Percentiles rank a stretch among this genome's conserved stretches.
Conservation (phyloP, 2,113 vertebrate genomes). For the Genyomyrus donnyi region DNA sequence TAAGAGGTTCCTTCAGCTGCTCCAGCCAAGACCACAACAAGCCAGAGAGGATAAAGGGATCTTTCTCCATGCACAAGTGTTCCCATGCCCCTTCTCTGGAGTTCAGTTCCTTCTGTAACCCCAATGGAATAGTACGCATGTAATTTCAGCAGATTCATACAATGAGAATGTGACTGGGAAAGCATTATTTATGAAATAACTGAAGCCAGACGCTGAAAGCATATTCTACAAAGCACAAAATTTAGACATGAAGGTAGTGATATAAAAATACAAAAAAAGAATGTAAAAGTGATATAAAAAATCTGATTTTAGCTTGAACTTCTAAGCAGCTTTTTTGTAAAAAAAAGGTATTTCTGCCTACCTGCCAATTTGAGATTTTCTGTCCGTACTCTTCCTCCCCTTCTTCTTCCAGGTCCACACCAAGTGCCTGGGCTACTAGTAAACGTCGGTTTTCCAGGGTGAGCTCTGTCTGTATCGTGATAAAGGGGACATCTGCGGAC, state of each 20-base stretch:
- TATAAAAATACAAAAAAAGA: not conserved
- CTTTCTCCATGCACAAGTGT: slow-evolving; percentile 74
- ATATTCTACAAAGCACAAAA: not conserved
- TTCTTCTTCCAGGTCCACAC: slow-evolving; percentile 69
- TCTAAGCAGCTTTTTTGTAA: not conserved
- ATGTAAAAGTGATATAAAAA: not conserved
- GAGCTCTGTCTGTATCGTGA: slow-evolving; percentile 71
- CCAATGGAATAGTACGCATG: not conserved
- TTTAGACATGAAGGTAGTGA: not conserved
- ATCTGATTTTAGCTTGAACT: not conserved
- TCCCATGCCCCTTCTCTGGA: slow-evolving; percentile 84
- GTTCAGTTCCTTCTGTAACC: slow-evolving; percentile 82
- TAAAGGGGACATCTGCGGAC: slow-evolving; percentile 58
- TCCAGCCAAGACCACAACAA: slow-evolving; percentile 98
- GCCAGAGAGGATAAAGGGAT: slow-evolving; percentile 80
- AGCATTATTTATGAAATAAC: not conserved
- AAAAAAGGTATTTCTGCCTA: slow-evolving; percentile 40
- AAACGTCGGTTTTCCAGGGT: slow-evolving; percentile 68
- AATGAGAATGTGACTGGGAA: not conserved
- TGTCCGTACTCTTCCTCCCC: slow-evolving; percentile 60
- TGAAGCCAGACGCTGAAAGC: not conserved
- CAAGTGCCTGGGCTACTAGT: slow-evolving; percentile 80
- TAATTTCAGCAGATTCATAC: not conserved
- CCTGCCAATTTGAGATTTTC: slow-evolving; percentile 82
- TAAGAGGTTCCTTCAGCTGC: slow-evolving; percentile 82